These are phyloP conservation scores for Sprattus sprattus DNA, from an alignment of 2,113 vertebrate species.

Conservation along the genomic window DNA sequence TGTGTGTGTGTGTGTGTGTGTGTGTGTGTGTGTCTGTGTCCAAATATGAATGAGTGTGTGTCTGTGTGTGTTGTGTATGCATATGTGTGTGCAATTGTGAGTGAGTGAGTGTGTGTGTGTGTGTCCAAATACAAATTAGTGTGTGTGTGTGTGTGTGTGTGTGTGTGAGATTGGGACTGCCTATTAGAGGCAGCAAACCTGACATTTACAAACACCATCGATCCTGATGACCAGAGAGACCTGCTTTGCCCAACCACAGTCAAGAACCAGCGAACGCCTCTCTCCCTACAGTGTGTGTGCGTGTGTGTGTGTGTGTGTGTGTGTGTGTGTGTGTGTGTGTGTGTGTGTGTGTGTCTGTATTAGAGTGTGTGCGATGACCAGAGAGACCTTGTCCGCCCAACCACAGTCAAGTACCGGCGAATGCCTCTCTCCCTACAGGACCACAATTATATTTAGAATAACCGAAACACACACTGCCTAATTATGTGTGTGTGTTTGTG, in stretches of 20 bases:
- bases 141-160: not conserved
- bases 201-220: conserved; percentile 35
- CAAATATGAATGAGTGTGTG: not conserved
- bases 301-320: not conserved
- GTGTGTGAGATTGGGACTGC: not conserved
- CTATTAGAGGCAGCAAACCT: conserved; percentile 28
- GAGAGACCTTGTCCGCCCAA: too few relatives aligned
- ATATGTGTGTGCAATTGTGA: not conserved
- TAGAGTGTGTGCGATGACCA: not conserved
- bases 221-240: conserved; percentile 35
- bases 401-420: too few relatives aligned
- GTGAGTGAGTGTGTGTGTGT: not conserved
- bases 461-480: too few relatives aligned
- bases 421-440: too few relatives aligned
- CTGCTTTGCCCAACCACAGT: not conserved
- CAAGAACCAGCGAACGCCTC: not conserved
- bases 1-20: not conserved
- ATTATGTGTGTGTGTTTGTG: not conserved
- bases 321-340: not conserved
- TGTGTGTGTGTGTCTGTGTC: not conserved
- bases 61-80: not conserved
- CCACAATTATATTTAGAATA: too few relatives aligned
- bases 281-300: not conserved
- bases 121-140: not conserved
- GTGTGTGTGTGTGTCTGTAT: too few relatives aligned